Evolutionary conservation across 1,140 invertebrate genomes (phyloP), one percentile per base, ranked within the genome.

Genomic region (Steinernema khuongi): DNA sequence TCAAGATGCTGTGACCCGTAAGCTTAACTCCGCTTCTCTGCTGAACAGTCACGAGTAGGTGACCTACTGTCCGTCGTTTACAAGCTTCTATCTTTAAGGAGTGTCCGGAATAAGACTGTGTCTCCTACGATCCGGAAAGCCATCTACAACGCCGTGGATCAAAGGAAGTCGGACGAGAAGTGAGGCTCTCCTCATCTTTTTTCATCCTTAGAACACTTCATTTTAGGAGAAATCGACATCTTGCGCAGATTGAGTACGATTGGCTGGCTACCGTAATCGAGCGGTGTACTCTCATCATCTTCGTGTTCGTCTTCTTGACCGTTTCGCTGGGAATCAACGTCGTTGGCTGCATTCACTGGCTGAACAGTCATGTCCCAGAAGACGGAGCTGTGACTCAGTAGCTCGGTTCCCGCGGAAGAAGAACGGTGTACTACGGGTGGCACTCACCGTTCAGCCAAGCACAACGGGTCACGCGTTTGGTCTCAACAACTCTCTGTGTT

Each of bases 181-280:
- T 28, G n/a, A 26, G 70, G 1, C 22, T 17, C 33, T n/a, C 18
- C 41, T 29, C 4, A 60, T 11, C n/a, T 41, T 60, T 26, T 22
- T n/a, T n/a, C 50, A 26, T 4, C 26, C 4, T n/a, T 7, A 17
- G 11, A 22, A 22, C 7, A 17, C 26, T 26, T 60, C 26, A n/a
- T 60, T 60, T 26, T 60, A 60, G 50, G 26, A 60, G 26, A 60
- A 83, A 67, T 32, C 81, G 81, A 1, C 77, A 79, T 71, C 43
- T 82, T 28, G 81, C 81, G 18, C 74, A 74, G 28, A 83, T 80
- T 31, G 81, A 82, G 68, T 82, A 81, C 75, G 81, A 82, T 33
- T 82, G 81, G 81, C 41, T 82, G 26, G 81, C 81, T 22, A 82
- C 81, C 19, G 81, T 81, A 26, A 41, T 82, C 31, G 80, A 82